A percentile compares a stretch with the other conserved stretches of the same genome.
These are phyloP conservation scores for Sylvilagus floridanus DNA, from an alignment of 2,797 vertebrate species.

Conservation along the genomic window DNA sequence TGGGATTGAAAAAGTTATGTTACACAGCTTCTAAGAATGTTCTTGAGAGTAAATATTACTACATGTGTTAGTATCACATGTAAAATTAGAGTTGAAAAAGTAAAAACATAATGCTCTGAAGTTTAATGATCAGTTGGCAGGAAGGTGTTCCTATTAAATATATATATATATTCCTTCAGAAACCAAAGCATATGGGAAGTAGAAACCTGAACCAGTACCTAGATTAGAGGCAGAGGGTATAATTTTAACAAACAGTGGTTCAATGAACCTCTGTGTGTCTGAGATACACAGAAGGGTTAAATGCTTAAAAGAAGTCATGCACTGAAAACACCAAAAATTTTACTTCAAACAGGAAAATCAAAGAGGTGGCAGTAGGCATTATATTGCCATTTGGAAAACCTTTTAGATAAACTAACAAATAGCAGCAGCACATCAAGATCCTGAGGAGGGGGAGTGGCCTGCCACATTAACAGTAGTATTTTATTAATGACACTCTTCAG, in stretches of 20 bases:
- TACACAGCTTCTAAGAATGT: neutral
- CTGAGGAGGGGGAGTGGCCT: neutral
- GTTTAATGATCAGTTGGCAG: slow-evolving; percentile 24
- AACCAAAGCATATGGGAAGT: neutral
- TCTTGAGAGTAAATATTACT: slow-evolving; percentile 25
- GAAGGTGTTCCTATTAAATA: neutral
- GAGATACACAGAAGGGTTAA: neutral
- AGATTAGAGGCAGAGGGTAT: neutral
- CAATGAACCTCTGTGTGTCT: neutral
- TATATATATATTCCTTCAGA: neutral
- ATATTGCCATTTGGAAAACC: neutral
- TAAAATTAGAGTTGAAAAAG: slow-evolving; percentile 9
- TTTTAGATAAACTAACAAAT: neutral
- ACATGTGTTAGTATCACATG: neutral
- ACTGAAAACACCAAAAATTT: neutral
- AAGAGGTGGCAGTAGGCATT: neutral
- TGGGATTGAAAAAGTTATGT: neutral
- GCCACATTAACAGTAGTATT: neutral
- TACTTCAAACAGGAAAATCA: neutral
- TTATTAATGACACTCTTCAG: neutral
- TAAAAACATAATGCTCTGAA: slow-evolving; percentile 35
- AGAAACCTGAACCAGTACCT: neutral
- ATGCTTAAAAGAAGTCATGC: neutral
- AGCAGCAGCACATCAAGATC: neutral
- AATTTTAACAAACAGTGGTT: neutral